Base-by-base conservation (phyloP, 2,888 invertebrate species). In the Cerceris rybyensis region DNA sequence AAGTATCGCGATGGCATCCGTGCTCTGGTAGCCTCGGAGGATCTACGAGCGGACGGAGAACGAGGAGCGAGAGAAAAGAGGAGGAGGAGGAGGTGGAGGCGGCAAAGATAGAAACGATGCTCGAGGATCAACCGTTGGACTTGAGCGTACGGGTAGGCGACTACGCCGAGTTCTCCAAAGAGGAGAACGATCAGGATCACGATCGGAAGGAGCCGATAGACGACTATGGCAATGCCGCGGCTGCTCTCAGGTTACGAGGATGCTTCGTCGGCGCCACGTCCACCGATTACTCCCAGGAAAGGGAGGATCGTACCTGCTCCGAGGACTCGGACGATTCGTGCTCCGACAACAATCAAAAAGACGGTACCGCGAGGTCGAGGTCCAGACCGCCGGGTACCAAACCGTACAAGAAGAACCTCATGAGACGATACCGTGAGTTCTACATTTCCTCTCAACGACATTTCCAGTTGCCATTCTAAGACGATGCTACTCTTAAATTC, bases 391-490 rank as follows among this genome's bases (percentile, higher is more conserved):
- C 92, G 17, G 92, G 92, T 63, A 92, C 92, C 83, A 94, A 94
- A 88, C 94, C 97, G 63, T 98, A 97, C 94, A 98, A 98, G 95
- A 98, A 98, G 93, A 97, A 96, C 90, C 95, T 98, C 90, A 98
- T 98, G 95, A 97, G 97, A 94, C 94, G 98, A 95, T 98, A 97
- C 94, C 96, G 98, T 98, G 96, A 98, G 98, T 97, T 75, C 61
- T 14, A 14, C 14, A 7, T 54, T 50, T 66, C 13, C 17, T 59
- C 14, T 17, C 11, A 13, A 59, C 13, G 0, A 17, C 2, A 2
- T 17, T 41, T 41, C 42, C 59, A 8, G 13, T 28, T 13, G 0
- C 42, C 11, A 13, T 42, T 16, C 59, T 42, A 6, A 42, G 6
- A 13, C 52, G 52, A 16, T 16, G 43, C 42, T 61, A 11, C 17